A percentile compares a stretch with the other conserved stretches of the same genome.
These are phyloP conservation scores for Panzeria rudis DNA, from an alignment of 2,888 invertebrate species.

Conservation along the genomic window DNA sequence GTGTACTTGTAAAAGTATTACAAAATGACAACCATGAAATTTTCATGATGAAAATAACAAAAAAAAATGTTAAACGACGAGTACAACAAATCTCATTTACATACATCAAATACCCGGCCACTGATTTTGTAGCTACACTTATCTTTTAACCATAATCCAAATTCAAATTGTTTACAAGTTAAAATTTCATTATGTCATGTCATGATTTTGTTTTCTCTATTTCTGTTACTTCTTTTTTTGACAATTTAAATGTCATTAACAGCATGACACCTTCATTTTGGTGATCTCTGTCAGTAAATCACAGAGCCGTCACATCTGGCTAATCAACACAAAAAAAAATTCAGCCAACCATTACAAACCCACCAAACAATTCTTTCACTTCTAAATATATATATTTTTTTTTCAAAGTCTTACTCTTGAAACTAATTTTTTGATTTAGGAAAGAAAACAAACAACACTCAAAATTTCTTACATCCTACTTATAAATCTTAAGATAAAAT, in stretches of 20 bases:
- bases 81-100: background rate
- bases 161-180: constrained; percentile 7
- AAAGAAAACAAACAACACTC: background rate
- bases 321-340: constrained; percentile 3
- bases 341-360: constrained; percentile 15
- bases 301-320: constrained; percentile 17
- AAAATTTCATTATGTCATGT: constrained; percentile 46
- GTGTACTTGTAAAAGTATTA: background rate
- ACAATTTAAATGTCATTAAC: constrained; percentile 72
- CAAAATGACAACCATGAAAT: constrained; percentile 12
- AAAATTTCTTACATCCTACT: background rate
- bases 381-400: background rate
- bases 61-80: background rate
- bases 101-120: background rate
- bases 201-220: constrained; percentile 48
- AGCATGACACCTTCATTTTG: constrained; percentile 65
- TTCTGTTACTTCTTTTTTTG: constrained; percentile 32
- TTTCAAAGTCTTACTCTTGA: constrained; percentile 3
- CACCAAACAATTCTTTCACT: constrained; percentile 42
- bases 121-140: constrained; percentile 5
- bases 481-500: constrained; percentile 36
- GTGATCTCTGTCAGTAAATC: background rate
- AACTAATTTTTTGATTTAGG: background rate
- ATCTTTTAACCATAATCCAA: background rate
- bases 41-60: background rate